A percentile compares a stretch with the other conserved stretches of the same genome.
These are phyloP conservation scores for Carassius gibelio DNA, from an alignment of 2,113 vertebrate species.

Conservation along the genomic window DNA sequence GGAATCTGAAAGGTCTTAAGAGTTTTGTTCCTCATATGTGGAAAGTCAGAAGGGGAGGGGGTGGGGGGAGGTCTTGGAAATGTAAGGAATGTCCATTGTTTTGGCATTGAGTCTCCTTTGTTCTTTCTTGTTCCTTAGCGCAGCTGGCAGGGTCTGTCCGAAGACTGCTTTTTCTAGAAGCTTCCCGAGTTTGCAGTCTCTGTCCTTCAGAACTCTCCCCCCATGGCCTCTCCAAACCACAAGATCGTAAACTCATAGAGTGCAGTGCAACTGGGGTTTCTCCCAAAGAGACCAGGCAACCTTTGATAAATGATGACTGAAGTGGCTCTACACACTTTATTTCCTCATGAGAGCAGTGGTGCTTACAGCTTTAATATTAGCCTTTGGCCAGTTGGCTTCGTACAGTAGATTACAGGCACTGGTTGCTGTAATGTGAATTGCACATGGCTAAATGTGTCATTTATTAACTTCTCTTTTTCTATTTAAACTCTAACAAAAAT, in stretches of 20 bases:
- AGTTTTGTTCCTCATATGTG: conserved; percentile 25
- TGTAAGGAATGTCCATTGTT: conserved; percentile 64
- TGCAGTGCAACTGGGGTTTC: conserved; percentile 43
- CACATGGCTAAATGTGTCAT: conserved; percentile 9
- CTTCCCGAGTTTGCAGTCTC: conserved; percentile 48
- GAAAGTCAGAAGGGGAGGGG: conserved; percentile 21
- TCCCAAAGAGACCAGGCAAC: conserved; percentile 18
- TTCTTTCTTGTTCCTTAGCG: conserved; percentile 55
- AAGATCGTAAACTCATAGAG: conserved; percentile 42
- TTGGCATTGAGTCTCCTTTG: conserved; percentile 58
- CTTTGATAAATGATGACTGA: conserved; percentile 30
- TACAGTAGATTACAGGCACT: conserved; percentile 7
- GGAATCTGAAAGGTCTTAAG: conserved; percentile 1
- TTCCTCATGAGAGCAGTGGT: conserved; percentile 15
- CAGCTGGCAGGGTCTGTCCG: conserved; percentile 40
- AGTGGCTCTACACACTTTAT: conserved; percentile 27
- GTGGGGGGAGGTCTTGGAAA: conserved; percentile 45
- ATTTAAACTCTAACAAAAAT: neutral
- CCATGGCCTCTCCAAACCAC: conserved; percentile 28
- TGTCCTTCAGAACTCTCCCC: conserved; percentile 24
- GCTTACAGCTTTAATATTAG: conserved; percentile 27
- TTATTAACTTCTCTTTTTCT: neutral
- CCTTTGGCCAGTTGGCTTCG: conserved; percentile 39
- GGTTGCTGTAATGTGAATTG: conserved; percentile 11
- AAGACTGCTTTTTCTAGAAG: conserved; percentile 45